Evolutionary conservation across 2,113 vertebrate species (phyloP).

Genomic region (Trinectes maculatus): DNA sequence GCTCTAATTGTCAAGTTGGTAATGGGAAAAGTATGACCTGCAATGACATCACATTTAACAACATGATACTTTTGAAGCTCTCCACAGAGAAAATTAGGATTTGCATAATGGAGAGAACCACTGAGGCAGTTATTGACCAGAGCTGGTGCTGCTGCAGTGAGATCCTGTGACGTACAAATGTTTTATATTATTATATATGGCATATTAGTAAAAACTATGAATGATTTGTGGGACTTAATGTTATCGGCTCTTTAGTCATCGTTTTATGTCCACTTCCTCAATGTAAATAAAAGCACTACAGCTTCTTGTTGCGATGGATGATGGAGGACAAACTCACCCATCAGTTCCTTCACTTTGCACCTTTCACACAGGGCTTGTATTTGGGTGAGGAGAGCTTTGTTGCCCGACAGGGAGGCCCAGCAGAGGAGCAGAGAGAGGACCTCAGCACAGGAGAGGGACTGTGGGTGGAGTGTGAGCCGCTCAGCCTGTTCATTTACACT

Average conservation of each 20-base stretch:
- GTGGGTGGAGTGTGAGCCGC: slow-evolving; percentile 75
- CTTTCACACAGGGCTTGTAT: slow-evolving; percentile 81
- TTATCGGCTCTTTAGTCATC: neutral
- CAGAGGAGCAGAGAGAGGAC: slow-evolving; percentile 84
- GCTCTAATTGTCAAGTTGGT: neutral
- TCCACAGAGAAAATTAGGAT: neutral
- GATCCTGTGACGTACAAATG: neutral
- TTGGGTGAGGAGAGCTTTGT: slow-evolving; percentile 76
- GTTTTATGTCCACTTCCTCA: neutral
- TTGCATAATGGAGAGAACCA: neutral
- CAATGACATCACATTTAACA: slow-evolving; percentile 3
- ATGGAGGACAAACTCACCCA: slow-evolving; percentile 82
- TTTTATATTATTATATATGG: neutral
- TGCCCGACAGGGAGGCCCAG: slow-evolving; percentile 83
- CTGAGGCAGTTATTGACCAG: neutral
- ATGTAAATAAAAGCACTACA: neutral
- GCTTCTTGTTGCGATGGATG: neutral
- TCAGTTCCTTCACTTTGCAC: slow-evolving; percentile 80
- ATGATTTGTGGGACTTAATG: no score
- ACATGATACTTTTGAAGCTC: slow-evolving; percentile 1
- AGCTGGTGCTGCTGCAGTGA: neutral
- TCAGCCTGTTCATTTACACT: slow-evolving; percentile 70
- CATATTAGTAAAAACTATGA: no score
- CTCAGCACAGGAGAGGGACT: slow-evolving; percentile 80
- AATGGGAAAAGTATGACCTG: slow-evolving; percentile 1